Base-by-base conservation (phyloP, 2,113 vertebrate genomes). In the Pelvicachromis taeniatus region DNA sequence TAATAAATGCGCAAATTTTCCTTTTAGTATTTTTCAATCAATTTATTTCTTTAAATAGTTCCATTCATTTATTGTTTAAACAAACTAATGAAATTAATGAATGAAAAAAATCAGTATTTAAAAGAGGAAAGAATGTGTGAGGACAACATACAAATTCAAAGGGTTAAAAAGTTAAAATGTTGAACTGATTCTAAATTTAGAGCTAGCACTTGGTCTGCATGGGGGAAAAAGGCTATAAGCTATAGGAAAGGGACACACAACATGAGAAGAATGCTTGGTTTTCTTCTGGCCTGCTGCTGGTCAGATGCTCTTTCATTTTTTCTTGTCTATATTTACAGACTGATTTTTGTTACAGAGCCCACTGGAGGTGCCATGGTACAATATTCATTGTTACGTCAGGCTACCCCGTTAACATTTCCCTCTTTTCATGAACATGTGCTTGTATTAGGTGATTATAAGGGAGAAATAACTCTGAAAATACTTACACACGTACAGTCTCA, bases 361-460 rank as follows among this genome's bases (percentile, higher is more conserved):
- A 73, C 23, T 19, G 40, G 42, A 73, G 42, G 23, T 29, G 40
- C 40, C 2, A 42, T 16, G 48, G 14, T 26, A 50, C 42, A 48
- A 48, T 48, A 16, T 14, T n/a, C 45, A 0, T 50, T 52, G 26
- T 48, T 75, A 50, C 0, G 10, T 31, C 10, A 2, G 16, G 17
- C 58, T 70, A 31, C 35, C 29, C 7, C 12, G 6, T 85, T 38
- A 31, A 21, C 52, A 68, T 83, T 59, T 4, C 40, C 73, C n/a
- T 85, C 23, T 78, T 84, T 83, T 35, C 40, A 54, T 82, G 17
- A 52, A 81, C 13, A 55, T 78, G 65, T 68, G 81, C 52, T 31
- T 78, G 23, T 80, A 38, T 82, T 31, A 82, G 31, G 68, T 85
- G 40, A 86, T 50, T 82, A 59, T 63, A 10, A 14, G 17, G 26